phyloP scores from a whole-genome alignment of 2,797 vertebrate genomes.

The Furcifer pardalis region DNA sequence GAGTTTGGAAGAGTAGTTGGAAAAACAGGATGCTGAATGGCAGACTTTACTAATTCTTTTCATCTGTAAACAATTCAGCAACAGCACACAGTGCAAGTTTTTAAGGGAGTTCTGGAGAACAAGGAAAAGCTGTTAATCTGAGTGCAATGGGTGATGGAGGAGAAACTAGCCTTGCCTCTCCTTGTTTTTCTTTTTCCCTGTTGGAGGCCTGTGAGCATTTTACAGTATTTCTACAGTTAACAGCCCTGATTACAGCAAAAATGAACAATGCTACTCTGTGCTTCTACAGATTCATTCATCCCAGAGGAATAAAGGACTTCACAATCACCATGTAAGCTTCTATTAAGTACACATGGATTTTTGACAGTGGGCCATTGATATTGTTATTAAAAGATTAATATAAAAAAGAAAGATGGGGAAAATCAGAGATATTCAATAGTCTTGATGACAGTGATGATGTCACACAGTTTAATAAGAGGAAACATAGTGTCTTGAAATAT shows the following conservation, averaged over 20 bases:
- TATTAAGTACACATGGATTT: conserved; percentile 28
- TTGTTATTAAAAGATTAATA: conserved; percentile 20
- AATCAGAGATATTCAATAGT: background rate
- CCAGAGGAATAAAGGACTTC: conserved; percentile 27
- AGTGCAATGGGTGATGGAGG: conserved; percentile 53
- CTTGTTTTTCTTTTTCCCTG: conserved; percentile 41
- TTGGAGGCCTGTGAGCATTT: conserved; percentile 27
- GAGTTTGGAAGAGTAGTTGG: conserved; percentile 74
- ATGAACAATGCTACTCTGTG: conserved; percentile 58
- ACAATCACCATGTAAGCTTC: conserved; percentile 32
- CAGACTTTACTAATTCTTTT: conserved; percentile 66
- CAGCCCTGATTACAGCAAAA: conserved; percentile 48
- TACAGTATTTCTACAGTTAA: conserved; percentile 36
- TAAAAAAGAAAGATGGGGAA: background rate
- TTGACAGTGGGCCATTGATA: conserved; percentile 37
- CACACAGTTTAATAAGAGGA: too few species aligned
- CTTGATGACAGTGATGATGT: background rate
- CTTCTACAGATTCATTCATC: conserved; percentile 37
- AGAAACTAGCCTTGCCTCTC: conserved; percentile 48
- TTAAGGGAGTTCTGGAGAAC: conserved; percentile 48
- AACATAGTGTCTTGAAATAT: too few species aligned
- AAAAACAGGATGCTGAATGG: conserved; percentile 75
- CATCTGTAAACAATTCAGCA: conserved; percentile 68
- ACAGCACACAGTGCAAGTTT: conserved; percentile 49
- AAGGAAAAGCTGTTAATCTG: conserved; percentile 65